phyloP scores from a whole-genome alignment of 2,888 invertebrate species.

The Drosophila koepferae region DNA sequence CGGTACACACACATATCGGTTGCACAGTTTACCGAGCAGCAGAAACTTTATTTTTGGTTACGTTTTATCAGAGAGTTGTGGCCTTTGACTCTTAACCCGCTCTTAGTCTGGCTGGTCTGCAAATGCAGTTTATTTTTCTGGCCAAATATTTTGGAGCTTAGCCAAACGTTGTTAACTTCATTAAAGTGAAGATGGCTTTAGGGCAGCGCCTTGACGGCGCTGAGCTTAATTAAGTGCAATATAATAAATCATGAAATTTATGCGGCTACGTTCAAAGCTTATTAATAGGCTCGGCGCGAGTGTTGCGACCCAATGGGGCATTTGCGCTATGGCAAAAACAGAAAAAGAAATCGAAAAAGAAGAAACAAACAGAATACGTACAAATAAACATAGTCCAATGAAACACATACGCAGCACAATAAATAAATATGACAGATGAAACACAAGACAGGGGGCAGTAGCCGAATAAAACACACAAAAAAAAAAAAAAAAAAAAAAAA shows the following conservation, averaged over 20 bases:
- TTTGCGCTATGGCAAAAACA: conserved; percentile 23
- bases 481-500: conserved; percentile 13
- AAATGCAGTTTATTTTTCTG: conserved; percentile 26
- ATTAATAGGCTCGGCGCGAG: conserved; percentile 51
- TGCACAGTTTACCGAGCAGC: conserved; percentile 41
- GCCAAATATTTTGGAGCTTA: conserved; percentile 24
- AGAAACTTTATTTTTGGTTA: conserved; percentile 41
- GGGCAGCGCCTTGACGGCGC: conserved; percentile 10
- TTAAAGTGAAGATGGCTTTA: conserved; percentile 38
- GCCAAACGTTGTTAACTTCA: conserved; percentile 39
- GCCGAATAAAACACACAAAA: conserved; percentile 8
- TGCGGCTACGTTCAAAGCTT: conserved; percentile 58
- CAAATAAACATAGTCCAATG: conserved; percentile 11
- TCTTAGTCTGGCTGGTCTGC: conserved; percentile 1
- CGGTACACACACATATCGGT: conserved; percentile 21
- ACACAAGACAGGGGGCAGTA: conserved; percentile 27
- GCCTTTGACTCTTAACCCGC: conserved; percentile 43
- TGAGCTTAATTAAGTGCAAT: conserved; percentile 63
- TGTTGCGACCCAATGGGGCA: conserved; percentile 19
- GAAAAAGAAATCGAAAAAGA: conserved; percentile 15
- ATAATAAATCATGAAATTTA: conserved; percentile 59
- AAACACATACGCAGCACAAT: conserved; percentile 28
- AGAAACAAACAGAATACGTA: conserved; percentile 19
- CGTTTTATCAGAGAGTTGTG: conserved; percentile 38
- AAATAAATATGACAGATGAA: conserved; percentile 66